phyloP scores from a whole-genome alignment of 2,113 vertebrate species.

The cattle (Bos taurus) region ARS-UCD2.0 NC_037346.1:29354001-29354500 shows the following conservation, averaged over 20 bases:
- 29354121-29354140: background rate
- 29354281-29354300: background rate
- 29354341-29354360: background rate
- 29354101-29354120: background rate
- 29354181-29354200: background rate
- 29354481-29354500: background rate
- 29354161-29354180: background rate
- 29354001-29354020: background rate
- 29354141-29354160: background rate
- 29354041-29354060: background rate
- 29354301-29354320: background rate
- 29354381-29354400: background rate
- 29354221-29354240: background rate
- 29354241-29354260: background rate
- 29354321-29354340: fast-evolving
- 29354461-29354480: background rate
- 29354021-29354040: background rate
- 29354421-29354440: background rate
- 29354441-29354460: background rate
- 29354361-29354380: no score
- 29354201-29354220: background rate
- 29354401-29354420: background rate
- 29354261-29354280: background rate
- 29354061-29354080: background rate
- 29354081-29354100: background rate